Evolutionary conservation across 1,140 invertebrate genomes (phyloP), one percentile per base, ranked within the genome.

Genomic region (Micrasema minimum): DNA sequence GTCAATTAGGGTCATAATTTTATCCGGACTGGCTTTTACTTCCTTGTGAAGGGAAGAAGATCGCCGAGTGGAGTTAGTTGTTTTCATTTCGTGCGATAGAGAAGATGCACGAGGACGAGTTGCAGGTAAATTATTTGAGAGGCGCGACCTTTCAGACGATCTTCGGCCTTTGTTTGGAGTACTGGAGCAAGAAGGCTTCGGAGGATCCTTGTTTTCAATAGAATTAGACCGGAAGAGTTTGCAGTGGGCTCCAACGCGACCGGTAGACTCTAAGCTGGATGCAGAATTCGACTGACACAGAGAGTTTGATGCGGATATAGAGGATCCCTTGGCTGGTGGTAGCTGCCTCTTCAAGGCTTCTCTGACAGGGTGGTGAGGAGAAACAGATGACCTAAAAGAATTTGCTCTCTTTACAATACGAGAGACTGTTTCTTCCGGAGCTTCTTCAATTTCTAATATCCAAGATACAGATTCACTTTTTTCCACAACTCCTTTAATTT

Each of bases 381-480:
- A 80, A 26, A 80, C 75, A 0, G 80, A 59, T 66, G 80, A 76
- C 75, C 89, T 79, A 81, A 88, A 80, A 35, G 87, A 85, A 64
- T 83, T 76, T 48, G 87, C 84, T 23, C 88, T 79, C 16, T 88
- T 79, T 1, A 89, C 86, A 72, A 90, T 82, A 73, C 83, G 85
- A 0, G 85, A 84, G 4, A 87, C 87, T 11, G 88, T 83, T 66
- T 88, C 87, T 71, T 92, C 89, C 0, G 89, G 87, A 5, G 88
- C 86, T 74, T 93, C 92, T 74, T 84, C 85, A 71, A 94, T 90
- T 76, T 94, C 92, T 10, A 94, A 80, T 2, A 93, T 92, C 88
- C 91, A 95, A 66, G 92, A 93, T 11, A 94, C 91, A 0, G 92
- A 94, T 77, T 93, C 92, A 45, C 89, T 89, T 77, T 94, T 93